These are phyloP conservation scores for Phalanger gymnotis DNA, from an alignment of 2,797 vertebrate genomes.

Conservation along the genomic window DNA sequence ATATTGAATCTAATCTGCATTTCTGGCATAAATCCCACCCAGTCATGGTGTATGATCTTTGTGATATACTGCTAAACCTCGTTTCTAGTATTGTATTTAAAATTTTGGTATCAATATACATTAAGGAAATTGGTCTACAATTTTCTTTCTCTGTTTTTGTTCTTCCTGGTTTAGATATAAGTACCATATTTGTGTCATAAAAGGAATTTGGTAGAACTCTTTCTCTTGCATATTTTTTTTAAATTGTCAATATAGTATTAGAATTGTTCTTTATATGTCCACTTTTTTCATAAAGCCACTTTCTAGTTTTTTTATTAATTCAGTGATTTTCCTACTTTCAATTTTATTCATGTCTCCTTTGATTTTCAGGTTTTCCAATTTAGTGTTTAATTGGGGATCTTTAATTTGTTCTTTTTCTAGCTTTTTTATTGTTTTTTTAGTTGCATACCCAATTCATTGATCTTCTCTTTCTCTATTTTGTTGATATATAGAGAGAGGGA, in stretches of 20 bases:
- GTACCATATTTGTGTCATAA: background rate
- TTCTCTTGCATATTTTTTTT: background rate
- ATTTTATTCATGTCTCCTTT: background rate
- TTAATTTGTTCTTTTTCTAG: background rate
- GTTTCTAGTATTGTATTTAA: background rate
- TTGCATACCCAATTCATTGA: background rate
- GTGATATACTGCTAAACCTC: background rate
- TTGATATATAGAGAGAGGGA: background rate
- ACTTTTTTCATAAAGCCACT: no score
- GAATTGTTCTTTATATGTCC: background rate
- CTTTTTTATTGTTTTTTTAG: background rate
- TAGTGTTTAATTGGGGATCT: background rate
- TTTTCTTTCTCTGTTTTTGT: background rate
- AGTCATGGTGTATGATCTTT: background rate
- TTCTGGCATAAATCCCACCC: background rate
- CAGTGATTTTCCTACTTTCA: background rate
- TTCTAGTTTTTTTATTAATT: background rate
- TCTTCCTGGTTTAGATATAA: background rate
- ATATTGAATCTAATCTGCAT: background rate
- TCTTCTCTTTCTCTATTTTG: background rate
- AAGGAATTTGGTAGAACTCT: background rate
- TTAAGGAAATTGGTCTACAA: background rate
- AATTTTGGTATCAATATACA: background rate
- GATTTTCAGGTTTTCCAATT: background rate
- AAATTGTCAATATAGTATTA: background rate